phyloP scores from a whole-genome alignment of 2,113 vertebrate species.

The Rhineura floridana region DNA sequence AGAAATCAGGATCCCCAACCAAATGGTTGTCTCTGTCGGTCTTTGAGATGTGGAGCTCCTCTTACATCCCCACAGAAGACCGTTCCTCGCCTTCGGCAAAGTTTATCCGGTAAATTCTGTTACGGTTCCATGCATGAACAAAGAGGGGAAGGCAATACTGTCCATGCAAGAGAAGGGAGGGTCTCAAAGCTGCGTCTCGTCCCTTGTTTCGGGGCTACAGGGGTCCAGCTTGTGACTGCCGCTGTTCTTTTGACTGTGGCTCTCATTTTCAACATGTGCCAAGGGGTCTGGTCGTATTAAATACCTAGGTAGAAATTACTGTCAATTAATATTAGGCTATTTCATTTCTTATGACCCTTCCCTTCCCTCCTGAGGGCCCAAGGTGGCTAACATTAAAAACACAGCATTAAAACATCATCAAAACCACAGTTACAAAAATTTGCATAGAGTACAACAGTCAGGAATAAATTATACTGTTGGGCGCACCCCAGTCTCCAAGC shows the following conservation, averaged over 20 bases:
- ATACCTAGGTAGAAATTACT: conserved; percentile 77
- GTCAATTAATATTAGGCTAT: no score
- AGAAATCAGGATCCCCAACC: background rate
- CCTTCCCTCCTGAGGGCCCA: no score
- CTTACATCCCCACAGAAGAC: background rate
- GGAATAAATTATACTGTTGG: no score
- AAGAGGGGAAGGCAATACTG: background rate
- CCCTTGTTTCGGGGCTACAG: conserved; percentile 80
- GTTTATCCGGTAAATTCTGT: background rate
- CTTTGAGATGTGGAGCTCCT: background rate
- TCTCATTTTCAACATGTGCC: conserved; percentile 87
- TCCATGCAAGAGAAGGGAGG: background rate
- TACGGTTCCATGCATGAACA: background rate
- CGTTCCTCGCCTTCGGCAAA: background rate
- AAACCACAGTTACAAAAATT: no score
- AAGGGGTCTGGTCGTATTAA: conserved; percentile 93
- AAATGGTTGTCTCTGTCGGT: no score
- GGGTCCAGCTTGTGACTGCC: conserved; percentile 80
- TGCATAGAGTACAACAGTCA: no score
- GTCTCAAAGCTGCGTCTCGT: conserved; percentile 86
- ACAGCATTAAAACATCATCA: no score
- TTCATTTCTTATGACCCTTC: no score
- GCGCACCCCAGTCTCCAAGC: no score
- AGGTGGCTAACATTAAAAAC: no score
- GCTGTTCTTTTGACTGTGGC: conserved; percentile 76